Evolutionary conservation across 2,113 vertebrate species (phyloP), one percentile per base, ranked within the genome.

Genomic region (Phrynosoma platyrhinos): DNA sequence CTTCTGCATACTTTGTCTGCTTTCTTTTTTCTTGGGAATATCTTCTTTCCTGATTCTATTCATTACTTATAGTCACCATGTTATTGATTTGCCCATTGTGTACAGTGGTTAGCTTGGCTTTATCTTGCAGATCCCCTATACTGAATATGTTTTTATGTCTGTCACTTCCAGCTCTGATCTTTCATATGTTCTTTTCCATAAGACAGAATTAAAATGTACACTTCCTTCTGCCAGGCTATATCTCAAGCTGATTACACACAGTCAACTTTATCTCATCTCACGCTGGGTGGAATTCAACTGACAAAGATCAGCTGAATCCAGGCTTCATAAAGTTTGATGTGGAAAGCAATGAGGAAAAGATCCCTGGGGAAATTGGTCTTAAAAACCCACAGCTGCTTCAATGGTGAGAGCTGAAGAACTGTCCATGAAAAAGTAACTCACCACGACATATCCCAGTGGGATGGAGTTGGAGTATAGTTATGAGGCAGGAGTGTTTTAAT

Each of bases 281-380:
- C 47, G 69, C 69, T 74, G 53, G 68, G 10, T 87, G 79, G 53
- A 87, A 82, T 47, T 87, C 18, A 74, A 80, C 36, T 87, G 79
- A 52, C 69, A 87, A 75, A 47, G 69, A 87, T 75, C 69, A 81
- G 79, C 79, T 47, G 79, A 87, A 87, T 82, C 25, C 69, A 87
- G 81, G 86, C 68, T 82, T 87, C 86, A 87, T 87, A 82, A 87
- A 75, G 86, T 82, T 87, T 87, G 86, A 82, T 87, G 53, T 74
- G 40, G 68, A 72, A 74, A 82, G 71, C 86, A 82, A 42, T 62
- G 86, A 87, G 23, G 52, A 75, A 82, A 74, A 40, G n/a, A 55
- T 69, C 69, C 53, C 42, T 5, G 72, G 86, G 76, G 53, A 75
- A 82, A 82, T 64, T 82, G 79, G 32, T 74, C 79, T 87, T 81